phyloP scores from a whole-genome alignment of 1,140 invertebrate species.

The Anadara kagoshimensis region DNA sequence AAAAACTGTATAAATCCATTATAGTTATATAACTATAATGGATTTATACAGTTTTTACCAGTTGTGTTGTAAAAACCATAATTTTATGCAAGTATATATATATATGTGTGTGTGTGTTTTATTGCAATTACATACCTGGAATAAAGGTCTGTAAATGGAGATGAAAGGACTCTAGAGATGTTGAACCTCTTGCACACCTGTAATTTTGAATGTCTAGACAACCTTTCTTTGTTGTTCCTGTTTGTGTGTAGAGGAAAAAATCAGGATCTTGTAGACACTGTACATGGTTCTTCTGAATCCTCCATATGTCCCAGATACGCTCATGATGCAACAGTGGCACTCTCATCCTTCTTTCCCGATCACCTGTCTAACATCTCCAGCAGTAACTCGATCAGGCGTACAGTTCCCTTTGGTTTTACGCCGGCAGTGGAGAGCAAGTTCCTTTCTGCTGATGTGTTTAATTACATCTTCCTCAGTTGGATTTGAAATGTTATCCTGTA shows the following conservation, averaged over 20 bases:
- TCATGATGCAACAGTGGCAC: slow-evolving; percentile 39
- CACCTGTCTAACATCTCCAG: slow-evolving; percentile 22
- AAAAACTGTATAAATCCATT: no score
- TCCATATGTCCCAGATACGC: slow-evolving; percentile 34
- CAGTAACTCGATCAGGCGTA: slow-evolving; percentile 20
- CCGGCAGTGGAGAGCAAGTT: slow-evolving; percentile 50
- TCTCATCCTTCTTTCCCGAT: slow-evolving; percentile 34
- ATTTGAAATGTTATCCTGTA: neutral
- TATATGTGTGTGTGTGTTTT: no score
- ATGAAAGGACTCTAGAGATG: slow-evolving; percentile 38
- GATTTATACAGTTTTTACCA: no score
- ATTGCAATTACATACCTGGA: no score
- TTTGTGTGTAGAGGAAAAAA: slow-evolving; percentile 1
- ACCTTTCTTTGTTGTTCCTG: neutral
- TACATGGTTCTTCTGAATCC: slow-evolving; percentile 36
- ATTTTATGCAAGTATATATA: no score
- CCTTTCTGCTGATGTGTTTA: slow-evolving; percentile 3
- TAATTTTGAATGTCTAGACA: no score
- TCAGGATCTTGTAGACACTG: slow-evolving; percentile 49
- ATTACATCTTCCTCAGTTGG: slow-evolving; percentile 10
- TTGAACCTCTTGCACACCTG: slow-evolving; percentile 24
- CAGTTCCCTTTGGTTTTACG: slow-evolving; percentile 20
- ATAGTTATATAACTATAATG: no score
- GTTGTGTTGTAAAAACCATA: no score
- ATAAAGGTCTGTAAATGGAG: slow-evolving; percentile 48